Evolutionary conservation across 2,888 invertebrate genomes (phyloP).

Genomic region (Serripes groenlandicus): DNA sequence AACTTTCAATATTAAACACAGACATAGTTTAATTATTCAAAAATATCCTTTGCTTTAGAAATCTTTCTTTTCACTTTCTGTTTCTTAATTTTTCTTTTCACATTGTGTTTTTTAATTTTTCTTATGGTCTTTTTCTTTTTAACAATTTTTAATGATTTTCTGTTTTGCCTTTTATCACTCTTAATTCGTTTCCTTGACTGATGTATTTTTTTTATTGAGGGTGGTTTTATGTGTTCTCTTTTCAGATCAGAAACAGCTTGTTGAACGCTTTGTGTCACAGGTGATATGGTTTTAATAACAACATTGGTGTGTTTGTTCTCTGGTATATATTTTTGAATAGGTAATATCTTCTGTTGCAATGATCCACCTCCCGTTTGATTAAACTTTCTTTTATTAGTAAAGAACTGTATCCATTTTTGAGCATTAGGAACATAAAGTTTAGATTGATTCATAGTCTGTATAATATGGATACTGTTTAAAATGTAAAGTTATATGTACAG

Average conservation of each 20-base stretch:
- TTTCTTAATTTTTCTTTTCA: background rate
- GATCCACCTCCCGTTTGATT: conserved; percentile 10
- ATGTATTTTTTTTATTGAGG: background rate
- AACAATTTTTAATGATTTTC: no score
- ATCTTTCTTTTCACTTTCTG: background rate
- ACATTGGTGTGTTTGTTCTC: conserved; percentile 3
- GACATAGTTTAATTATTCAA: conserved; percentile 26
- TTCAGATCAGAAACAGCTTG: conserved; percentile 13
- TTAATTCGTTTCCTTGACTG: no score
- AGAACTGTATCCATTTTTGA: conserved; percentile 26
- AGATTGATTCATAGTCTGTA: conserved; percentile 22
- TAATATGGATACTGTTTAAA: conserved; percentile 8
- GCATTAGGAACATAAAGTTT: conserved; percentile 31
- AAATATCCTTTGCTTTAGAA: conserved; percentile 15
- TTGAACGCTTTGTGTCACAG: conserved; percentile 8
- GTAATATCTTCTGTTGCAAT: background rate
- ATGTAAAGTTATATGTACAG: background rate
- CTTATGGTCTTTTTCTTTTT: background rate
- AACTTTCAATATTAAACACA: conserved; percentile 22
- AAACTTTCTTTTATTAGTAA: background rate
- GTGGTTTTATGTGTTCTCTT: conserved; percentile 24
- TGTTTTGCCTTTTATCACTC: no score
- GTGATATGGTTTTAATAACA: conserved; percentile 16
- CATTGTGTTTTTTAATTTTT: background rate
- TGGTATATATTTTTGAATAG: conserved; percentile 8